Evolutionary conservation across 2,888 invertebrate genomes (phyloP).

Genomic region (Brassicogethes aeneus): DNA sequence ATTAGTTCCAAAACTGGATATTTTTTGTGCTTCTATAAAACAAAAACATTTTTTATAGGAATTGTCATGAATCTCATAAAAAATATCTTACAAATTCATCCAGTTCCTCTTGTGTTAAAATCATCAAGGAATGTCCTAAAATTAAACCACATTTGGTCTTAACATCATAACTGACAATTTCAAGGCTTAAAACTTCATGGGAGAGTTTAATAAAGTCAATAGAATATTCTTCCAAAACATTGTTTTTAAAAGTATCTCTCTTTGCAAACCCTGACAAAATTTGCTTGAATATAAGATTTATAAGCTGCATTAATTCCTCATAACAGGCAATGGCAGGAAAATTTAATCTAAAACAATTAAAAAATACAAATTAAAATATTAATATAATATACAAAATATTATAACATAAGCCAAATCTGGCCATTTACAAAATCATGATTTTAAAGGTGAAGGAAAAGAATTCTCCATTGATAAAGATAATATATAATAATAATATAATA

Average conservation of each 20-base stretch:
- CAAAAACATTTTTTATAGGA: too few relatives aligned
- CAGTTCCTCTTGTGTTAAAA: constrained; percentile 26
- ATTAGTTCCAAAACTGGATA: constrained; percentile 20
- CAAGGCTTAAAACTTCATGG: constrained; percentile 31
- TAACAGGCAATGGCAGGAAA: constrained; percentile 4
- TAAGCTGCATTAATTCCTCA: constrained; percentile 17
- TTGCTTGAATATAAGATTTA: constrained; percentile 21
- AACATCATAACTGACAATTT: constrained; percentile 55
- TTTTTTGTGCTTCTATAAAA: constrained; percentile 19
- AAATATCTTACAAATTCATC: constrained; percentile 21
- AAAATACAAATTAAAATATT: constrained; percentile 1
- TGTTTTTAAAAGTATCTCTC: constrained; percentile 13
- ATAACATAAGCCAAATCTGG: too few relatives aligned
- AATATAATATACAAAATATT: constrained; percentile 3
- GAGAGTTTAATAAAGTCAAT: constrained; percentile 20
- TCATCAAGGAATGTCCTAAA: constrained; percentile 42
- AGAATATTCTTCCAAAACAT: constrained; percentile 17
- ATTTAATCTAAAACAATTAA: constrained; percentile 9
- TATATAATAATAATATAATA: too few relatives aligned
- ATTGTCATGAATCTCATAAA: too few relatives aligned
- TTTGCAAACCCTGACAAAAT: constrained; percentile 20
- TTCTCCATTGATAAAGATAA: too few relatives aligned
- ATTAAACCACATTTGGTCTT: constrained; percentile 55
- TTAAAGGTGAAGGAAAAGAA: too few relatives aligned
- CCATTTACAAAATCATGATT: too few relatives aligned